A percentile compares a stretch with the other conserved stretches of the same genome.
phyloP scores from a whole-genome alignment of 2,888 invertebrate species.

The Pyralis farinalis region DNA sequence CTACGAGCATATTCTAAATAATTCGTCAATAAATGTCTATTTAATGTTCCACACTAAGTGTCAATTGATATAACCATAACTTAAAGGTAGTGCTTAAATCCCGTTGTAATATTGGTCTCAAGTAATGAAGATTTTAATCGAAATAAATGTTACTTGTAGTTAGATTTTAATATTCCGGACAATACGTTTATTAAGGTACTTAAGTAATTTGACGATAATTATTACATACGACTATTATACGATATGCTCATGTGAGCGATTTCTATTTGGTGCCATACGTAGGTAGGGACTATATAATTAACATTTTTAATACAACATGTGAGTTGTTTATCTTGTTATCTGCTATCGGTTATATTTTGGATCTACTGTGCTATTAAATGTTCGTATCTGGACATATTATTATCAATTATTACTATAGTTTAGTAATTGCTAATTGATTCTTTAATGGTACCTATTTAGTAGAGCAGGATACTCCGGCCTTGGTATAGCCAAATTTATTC shows the following conservation, averaged over 20 bases:
- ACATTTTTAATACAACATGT: neutral
- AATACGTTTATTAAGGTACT: slow-evolving; percentile 32
- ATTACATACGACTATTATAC: slow-evolving; percentile 21
- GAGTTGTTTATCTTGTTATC: neutral
- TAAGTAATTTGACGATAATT: slow-evolving; percentile 28
- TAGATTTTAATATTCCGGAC: slow-evolving; percentile 42
- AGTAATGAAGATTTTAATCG: slow-evolving; percentile 20
- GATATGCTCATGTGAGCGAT: slow-evolving; percentile 9
- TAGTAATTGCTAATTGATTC: no score
- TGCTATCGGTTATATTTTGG: neutral
- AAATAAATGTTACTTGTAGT: slow-evolving; percentile 30
- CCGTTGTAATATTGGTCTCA: slow-evolving; percentile 18
- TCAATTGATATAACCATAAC: slow-evolving; percentile 4
- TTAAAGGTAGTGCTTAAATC: neutral
- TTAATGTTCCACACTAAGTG: slow-evolving; percentile 4
- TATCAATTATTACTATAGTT: no score
- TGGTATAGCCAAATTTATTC: no score
- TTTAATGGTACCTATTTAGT: no score
- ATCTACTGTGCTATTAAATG: no score
- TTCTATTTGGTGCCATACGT: neutral
- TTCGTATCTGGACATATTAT: no score
- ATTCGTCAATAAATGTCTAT: slow-evolving; percentile 4
- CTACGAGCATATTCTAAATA: neutral
- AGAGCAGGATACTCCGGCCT: no score
- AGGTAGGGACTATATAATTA: neutral